Evolutionary conservation across 2,888 invertebrate species (phyloP), one percentile per base, ranked within the genome.

Genomic region (Abrostola triplasia): DNA sequence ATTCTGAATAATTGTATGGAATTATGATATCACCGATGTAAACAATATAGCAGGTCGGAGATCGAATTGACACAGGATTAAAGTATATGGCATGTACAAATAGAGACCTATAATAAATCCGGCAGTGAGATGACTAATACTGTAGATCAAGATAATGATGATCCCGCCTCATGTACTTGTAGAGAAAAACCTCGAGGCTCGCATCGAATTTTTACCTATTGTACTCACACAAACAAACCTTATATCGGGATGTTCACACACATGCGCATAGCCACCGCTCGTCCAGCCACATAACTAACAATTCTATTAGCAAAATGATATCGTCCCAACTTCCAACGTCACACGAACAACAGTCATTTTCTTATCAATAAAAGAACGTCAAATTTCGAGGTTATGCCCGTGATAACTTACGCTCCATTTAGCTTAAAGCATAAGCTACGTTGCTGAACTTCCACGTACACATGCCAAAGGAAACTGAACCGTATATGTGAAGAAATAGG

Each of bases 351-450:
- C 74, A 83, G 71, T 73, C 69, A 81, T 80, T 81, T 80, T 77
- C 80, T 86, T 88, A 88, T 86, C 86, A 85, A 84, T 80, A 84
- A 84, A 83, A 85, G 67, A 80, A 83, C 83, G 84, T 85, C 84
- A 79, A 82, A 86, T 84, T 83, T 84, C 81, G 83, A 88, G 84
- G 85, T 85, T 86, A 88, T 84, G 65, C 73, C 77, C 73, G 65
- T 68, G 85, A 86, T 86, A 84, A 86, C 82, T 80, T 76, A 81
- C 86, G 80, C 83, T 63, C 86, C 86, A 88, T 88, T 88, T 86
- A 83, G 79, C 82, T 67, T 68, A 64, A 76, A 77, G 75, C 78
- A 79, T 81, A 83, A 84, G 84, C 81, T 73, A 70, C 64, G 64
- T 77, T 70, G 58, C 77, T 79, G 67, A 67, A 67, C 59, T 71